Evolutionary conservation across 2,113 vertebrate species (phyloP), one percentile per base, ranked within the genome.

Genomic region (Cephalopholis sonnerati): DNA sequence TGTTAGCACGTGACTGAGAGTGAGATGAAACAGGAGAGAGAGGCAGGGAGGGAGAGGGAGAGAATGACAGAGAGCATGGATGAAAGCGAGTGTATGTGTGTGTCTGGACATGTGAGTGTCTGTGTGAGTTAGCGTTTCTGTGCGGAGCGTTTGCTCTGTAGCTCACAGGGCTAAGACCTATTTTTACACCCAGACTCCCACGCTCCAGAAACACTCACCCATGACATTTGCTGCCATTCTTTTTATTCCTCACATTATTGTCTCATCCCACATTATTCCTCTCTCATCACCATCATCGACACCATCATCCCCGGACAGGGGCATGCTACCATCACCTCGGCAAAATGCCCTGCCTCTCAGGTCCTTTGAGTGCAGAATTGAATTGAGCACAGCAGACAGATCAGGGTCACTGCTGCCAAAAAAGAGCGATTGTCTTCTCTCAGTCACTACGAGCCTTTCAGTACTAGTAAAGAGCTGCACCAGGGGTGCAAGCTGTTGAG

Each of bases 61-160:
- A 73, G 81, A 83, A 66, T 39, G 83, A 79, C 61, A 83, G 79
- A 36, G 62, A 74, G 66, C 64, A 20, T 58, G 69, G 64, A 81
- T 77, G 32, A 79, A 70, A 74, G 62, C 27, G 89, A 82, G 70
- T 58, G 18, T 44, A 3, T 82, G 59, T 88, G 79, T 88, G 66
- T 83, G 70, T 83, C 68, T 58, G 79, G 65, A 84, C 87, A 87
- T 92, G 83, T 85, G 63, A 83, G 70, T 79, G 83, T 85, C 83
- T 84, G 55, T 27, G 69, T 5, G 82, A 80, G 78, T 90, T 91
- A 74, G 70, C 11, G 41, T 84, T 84, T 74, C 18, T 79, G 63
- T 32, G 68, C 24, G 15, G 44, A 70, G 51, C 32, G 1, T 57
- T 72, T 66, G 73, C 73, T 76, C 64, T 46, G 65, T 80, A 20